Percentiles rank a stretch among this genome's conserved stretches.
Evolutionary conservation across 2,113 vertebrate genomes (phyloP).

Genomic region (Scalopus aquaticus): DNA sequence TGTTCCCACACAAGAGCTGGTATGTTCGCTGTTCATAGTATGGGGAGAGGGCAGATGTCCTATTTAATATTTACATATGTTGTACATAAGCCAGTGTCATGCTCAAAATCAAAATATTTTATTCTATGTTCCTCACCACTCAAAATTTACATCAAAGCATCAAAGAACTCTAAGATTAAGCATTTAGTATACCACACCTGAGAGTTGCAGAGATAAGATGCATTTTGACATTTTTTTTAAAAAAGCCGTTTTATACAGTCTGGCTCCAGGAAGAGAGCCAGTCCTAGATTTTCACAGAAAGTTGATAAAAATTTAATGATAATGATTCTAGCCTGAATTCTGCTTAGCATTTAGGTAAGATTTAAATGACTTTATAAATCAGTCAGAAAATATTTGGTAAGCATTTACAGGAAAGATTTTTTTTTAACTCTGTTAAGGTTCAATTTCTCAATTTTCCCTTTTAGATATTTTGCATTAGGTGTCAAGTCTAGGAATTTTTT

Average conservation of each 20-base stretch:
- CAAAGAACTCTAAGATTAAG: background rate
- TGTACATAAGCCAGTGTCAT: background rate
- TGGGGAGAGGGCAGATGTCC: background rate
- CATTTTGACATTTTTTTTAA: background rate
- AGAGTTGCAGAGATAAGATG: background rate
- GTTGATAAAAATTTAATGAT: background rate
- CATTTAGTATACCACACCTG: background rate
- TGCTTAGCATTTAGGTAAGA: background rate
- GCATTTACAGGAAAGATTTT: background rate
- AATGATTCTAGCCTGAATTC: background rate
- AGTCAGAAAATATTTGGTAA: background rate
- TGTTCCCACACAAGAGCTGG: background rate
- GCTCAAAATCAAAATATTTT: background rate
- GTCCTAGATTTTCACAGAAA: background rate
- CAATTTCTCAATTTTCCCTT: background rate
- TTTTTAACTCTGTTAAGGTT: background rate
- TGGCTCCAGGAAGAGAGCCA: background rate
- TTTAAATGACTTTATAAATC: slow-evolving; percentile 3
- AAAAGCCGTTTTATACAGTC: background rate
- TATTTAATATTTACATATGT: background rate
- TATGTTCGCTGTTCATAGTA: background rate
- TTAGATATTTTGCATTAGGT: background rate
- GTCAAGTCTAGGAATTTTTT: background rate
- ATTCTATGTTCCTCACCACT: background rate
- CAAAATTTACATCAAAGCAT: background rate